phyloP scores from a whole-genome alignment of 2,113 vertebrate species.

The Rhabdornis inornatus region DNA sequence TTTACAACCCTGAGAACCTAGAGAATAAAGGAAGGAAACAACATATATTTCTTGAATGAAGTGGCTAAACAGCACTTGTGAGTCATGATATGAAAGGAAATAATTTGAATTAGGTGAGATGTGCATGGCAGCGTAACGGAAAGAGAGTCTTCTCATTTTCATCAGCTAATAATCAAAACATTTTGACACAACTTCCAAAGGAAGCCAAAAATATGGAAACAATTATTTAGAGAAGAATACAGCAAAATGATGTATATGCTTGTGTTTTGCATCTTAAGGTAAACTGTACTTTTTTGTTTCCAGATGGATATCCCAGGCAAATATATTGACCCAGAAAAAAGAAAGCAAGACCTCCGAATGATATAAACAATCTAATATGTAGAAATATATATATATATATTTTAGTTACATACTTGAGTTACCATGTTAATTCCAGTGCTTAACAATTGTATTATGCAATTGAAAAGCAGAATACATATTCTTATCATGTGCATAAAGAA shows the following conservation, averaged over 20 bases:
- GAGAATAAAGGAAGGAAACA: slow-evolving; percentile 8
- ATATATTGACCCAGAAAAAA: background rate
- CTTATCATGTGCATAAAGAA: background rate
- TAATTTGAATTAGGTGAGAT: slow-evolving; percentile 69
- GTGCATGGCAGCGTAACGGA: slow-evolving; percentile 34
- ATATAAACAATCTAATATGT: background rate
- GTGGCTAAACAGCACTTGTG: slow-evolving; percentile 51
- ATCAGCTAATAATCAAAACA: slow-evolving; percentile 75
- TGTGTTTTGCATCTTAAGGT: slow-evolving; percentile 60
- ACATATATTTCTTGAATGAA: slow-evolving; percentile 40
- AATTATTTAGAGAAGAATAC: slow-evolving; percentile 68
- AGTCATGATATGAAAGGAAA: slow-evolving; percentile 62
- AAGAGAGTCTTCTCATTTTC: slow-evolving; percentile 67
- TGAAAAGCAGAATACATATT: slow-evolving; percentile 24
- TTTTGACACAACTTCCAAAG: slow-evolving; percentile 62
- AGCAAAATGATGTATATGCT: slow-evolving; percentile 45
- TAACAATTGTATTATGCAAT: background rate
- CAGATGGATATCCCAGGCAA: background rate
- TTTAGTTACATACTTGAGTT: background rate
- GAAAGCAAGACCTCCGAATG: background rate
- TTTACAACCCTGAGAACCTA: background rate
- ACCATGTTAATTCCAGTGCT: background rate
- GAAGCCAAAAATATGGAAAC: slow-evolving; percentile 73
- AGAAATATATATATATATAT: background rate
- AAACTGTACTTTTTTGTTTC: slow-evolving; percentile 55